Evolutionary conservation across 2,113 vertebrate genomes (phyloP), one percentile per base, ranked within the genome.

Genomic region (Galeopterus variegatus): DNA sequence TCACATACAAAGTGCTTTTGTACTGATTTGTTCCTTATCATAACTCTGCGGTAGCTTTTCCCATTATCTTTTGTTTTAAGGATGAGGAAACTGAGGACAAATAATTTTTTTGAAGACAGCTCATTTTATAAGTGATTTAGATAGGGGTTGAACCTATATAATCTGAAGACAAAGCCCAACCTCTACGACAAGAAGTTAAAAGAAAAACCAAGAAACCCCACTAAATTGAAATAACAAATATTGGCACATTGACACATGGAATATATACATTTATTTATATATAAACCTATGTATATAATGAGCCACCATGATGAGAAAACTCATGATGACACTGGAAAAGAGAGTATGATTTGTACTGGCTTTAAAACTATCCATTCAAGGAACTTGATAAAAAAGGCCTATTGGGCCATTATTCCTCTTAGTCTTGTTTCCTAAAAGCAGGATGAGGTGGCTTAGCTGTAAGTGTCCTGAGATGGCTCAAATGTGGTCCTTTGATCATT

Each of bases 181-280:
- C 1, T 87, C 18, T 97, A 45, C 52, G 26, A 64, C 10, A 85
- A 76, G 36, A 86, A 65, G 8, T 85, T 69, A 31, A 79, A 45
- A 81, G 52, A n/a, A 48, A 67, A 41, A 41, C 41, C 41, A 41
- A 41, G 4, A 41, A 41, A 41, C 3, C 41, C 41, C 72, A 48
- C 18, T 80, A 62, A 88, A 81, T 82, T 52, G n/a, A 88, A 96
- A 15, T 41, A 80, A 87, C 21, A 96, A 24, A 64, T 79, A 83
- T 58, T 65, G 80, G 8, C 5, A 33, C 23, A 62, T 19, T 69
- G 75, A 56, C 19, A 72, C 62, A 54, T 12, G 6, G 14, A 58
- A 80, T 64, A 36, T 21, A 18, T 26, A 26, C 48, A 1, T 60
- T 73, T 73, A 48, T 41, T 5, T 24, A 33, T 48, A 41, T 65